Base-by-base conservation (phyloP, 2,888 invertebrate genomes). In the Oligia strigilis region DNA sequence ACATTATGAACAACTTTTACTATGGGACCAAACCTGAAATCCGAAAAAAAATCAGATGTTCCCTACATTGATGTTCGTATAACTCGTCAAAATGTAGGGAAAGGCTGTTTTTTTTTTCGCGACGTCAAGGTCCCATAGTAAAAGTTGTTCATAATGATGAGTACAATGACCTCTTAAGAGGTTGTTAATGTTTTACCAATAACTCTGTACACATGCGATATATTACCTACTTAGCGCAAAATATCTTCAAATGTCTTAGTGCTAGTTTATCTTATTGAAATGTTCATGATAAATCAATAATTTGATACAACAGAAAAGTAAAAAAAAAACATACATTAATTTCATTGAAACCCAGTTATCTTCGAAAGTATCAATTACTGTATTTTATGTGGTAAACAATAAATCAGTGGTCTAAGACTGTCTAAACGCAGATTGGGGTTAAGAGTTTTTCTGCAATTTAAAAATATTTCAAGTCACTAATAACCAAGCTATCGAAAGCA, bases 391-490 rank as follows among this genome's bases (percentile, higher is more conserved):
- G 72, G 72, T 84, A 36, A 80, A 77, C 79, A 76, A 88, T 83
- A 89, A 89, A 88, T 89, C 89, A 86, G 19, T 73, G 72, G 2
- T 82, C 70, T 81, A 84, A 79, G 76, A 86, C 74, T 80, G 78
- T 81, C 86, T 83, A 84, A 77, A 83, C 76, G 75, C 65, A 77
- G 60, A 72, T 80, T 82, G 49, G 23, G 23, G 52, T 58, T 74
- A 77, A 40, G 19, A 74, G n/a, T 73, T 83, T 84, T 87, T 82
- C 75, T 80, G 67, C 65, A 84, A 75, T 75, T 72, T 80, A 62
- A 77, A 82, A 75, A 82, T 84, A 82, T 75, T 77, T 75, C 67
- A 72, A 82, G 55, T 67, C 74, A 69, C 73, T 80, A 82, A 77
- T 72, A 86, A 75, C 66, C 23, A 77, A 82, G 77, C 72, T 75